A percentile compares a stretch with the other conserved stretches of the same genome.
phyloP scores from a whole-genome alignment of 2,888 invertebrate species.

The Meandrusa payeni region DNA sequence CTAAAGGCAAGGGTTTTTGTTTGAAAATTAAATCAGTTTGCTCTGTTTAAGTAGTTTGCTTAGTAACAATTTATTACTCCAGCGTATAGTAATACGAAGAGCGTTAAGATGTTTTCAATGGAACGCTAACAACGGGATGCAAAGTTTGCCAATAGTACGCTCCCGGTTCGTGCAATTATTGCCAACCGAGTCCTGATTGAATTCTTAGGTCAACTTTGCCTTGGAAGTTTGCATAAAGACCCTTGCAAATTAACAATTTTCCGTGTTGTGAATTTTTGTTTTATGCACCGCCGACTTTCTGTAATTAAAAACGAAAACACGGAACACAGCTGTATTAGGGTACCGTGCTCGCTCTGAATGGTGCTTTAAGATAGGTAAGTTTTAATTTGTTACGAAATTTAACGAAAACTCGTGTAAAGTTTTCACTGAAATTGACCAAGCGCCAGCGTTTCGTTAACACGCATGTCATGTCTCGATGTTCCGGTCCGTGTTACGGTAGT shows the following conservation, averaged over 20 bases:
- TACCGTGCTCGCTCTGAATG: conserved; percentile 22
- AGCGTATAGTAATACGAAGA: conserved; percentile 57
- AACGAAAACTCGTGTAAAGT: conserved; percentile 48
- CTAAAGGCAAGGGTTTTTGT: too few species aligned
- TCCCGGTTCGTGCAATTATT: conserved; percentile 69
- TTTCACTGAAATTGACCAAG: conserved; percentile 62
- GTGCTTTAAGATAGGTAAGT: conserved; percentile 39
- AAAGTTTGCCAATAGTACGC: conserved; percentile 70
- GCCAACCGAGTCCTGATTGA: conserved; percentile 71
- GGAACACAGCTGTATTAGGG: conserved; percentile 27
- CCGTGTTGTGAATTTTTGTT: conserved; percentile 45
- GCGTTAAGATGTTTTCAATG: conserved; percentile 73
- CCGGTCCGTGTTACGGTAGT: conserved; percentile 69
- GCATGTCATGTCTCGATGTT: conserved; percentile 74
- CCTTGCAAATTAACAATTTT: conserved; percentile 60
- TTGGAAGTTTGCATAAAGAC: conserved; percentile 67
- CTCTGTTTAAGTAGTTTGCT: conserved; percentile 62
- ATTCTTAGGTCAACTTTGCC: conserved; percentile 73
- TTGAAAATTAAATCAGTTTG: conserved; percentile 70
- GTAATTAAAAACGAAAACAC: conserved; percentile 43
- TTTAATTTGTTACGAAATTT: conserved; percentile 54
- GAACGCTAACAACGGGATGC: conserved; percentile 66
- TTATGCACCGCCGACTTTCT: conserved; percentile 39
- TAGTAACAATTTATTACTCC: conserved; percentile 64
- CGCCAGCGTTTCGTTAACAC: conserved; percentile 70